phyloP scores from a whole-genome alignment of 2,797 vertebrate species.

The Alca torda region DNA sequence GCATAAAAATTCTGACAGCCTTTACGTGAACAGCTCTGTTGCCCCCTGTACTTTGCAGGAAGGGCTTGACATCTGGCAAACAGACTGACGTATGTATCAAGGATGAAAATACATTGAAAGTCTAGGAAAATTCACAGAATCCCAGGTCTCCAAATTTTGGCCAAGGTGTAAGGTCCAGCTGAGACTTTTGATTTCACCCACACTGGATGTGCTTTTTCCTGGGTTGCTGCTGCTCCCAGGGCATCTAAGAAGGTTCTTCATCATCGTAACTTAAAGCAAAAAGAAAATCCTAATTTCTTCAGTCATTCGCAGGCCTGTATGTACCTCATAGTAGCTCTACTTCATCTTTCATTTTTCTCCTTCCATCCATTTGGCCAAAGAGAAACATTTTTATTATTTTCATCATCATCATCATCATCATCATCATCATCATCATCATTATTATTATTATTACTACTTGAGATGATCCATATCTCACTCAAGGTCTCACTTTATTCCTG shows the following conservation, averaged over 20 bases:
- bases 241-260: background rate
- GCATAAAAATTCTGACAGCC: constrained; percentile 18
- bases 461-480: background rate
- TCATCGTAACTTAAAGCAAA: background rate
- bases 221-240: background rate
- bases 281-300: background rate
- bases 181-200: background rate
- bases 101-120: background rate
- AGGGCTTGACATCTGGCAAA: constrained; percentile 24
- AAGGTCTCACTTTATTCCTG: background rate
- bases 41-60: background rate
- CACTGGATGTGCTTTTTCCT: background rate
- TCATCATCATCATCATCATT: too few relatives aligned
- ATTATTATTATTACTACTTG: background rate
- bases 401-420: too few relatives aligned
- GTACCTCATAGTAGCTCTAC: background rate
- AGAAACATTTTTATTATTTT: background rate
- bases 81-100: background rate
- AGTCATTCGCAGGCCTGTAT: background rate
- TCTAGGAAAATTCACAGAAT: background rate
- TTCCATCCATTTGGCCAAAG: background rate
- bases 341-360: background rate
- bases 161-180: background rate
- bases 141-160: background rate
- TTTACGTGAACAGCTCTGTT: background rate